Conservation (phyloP, 2,797 vertebrate species). For the Enteromius mattozi region DNA sequence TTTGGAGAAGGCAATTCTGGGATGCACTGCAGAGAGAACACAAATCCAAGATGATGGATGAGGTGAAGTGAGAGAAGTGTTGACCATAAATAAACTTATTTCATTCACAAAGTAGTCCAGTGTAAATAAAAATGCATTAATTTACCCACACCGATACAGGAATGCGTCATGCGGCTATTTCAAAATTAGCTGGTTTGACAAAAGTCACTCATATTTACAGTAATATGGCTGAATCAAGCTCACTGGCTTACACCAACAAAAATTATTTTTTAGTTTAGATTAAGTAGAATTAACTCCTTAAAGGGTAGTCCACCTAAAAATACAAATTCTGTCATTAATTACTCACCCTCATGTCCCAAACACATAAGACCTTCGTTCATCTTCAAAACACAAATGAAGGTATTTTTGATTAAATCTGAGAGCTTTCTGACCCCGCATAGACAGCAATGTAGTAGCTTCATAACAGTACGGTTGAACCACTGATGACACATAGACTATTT, state of each 20-base stretch:
- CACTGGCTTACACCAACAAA: not conserved
- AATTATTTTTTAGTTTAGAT: not conserved
- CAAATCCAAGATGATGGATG: not conserved
- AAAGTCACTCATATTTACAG: not conserved
- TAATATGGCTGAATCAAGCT: not conserved
- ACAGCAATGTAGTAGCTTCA: not conserved
- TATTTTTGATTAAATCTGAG: not conserved
- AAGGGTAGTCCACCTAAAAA: not conserved
- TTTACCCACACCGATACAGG: not conserved
- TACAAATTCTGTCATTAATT: not conserved
- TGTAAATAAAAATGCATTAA: not conserved
- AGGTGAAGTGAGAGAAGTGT: conserved; percentile 9
- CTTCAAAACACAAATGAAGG: not conserved
- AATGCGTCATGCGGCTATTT: not conserved
- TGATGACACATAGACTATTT: no score
- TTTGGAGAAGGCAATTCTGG: not conserved
- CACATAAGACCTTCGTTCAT: not conserved
- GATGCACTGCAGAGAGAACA: conserved; percentile 3
- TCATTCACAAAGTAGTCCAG: not conserved
- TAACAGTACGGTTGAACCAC: not conserved
- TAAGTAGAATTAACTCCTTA: not conserved
- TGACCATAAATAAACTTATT: not conserved
- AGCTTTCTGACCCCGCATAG: not conserved
- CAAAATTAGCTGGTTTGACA: not conserved
- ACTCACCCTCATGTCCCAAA: not conserved